Evolutionary conservation across 1,140 invertebrate genomes (phyloP), one percentile per base, ranked within the genome.

Genomic region (Patella vulgata): DNA sequence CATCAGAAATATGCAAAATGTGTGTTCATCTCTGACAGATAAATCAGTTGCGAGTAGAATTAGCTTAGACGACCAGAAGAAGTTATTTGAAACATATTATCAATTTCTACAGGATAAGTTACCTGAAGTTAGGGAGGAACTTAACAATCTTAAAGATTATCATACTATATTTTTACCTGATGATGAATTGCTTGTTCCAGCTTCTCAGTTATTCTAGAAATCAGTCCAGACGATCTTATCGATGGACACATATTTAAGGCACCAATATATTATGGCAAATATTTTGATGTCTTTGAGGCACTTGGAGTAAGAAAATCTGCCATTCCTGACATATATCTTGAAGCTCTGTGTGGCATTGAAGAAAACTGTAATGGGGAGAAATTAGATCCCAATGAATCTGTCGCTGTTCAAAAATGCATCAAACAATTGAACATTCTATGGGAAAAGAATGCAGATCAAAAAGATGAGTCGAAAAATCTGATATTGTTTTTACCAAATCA

Each of bases 381-480:
- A 31, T 57, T 79, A n/a, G 60, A 70, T 47, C 64, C 70, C 17
- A 69, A 71, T 23, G 74, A 75, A 44, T 43, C 68, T 46, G 14
- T 39, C 19, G 46, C 59, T 39, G 69, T 63, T 2, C 52, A 63
- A 40, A 71, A 66, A 43, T 71, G 73, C 9, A 30, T 79, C 5
- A 14, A 61, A n/a, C 60, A 59, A 17, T 42, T 79, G 19, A 68
- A 77, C 42, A 33, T 23, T 4, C 39, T 46, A 1, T 39, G 39
- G 2, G 19, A 39, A 40, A 14, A 25, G 36, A 50, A 51, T 19
- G 23, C 27, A 14, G 23, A 27, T 33, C n/a, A n/a, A n/a, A 53
- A 40, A 33, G 57, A 28, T 2, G 52, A 27, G 9, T 21, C 58
- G 19, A 19, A 8, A 1, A 42, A 65, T 17, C 21, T 55, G 19